Evolutionary conservation across 2,113 vertebrate species (phyloP).

Genomic region (Gnathonemus echidnorhynchus): DNA sequence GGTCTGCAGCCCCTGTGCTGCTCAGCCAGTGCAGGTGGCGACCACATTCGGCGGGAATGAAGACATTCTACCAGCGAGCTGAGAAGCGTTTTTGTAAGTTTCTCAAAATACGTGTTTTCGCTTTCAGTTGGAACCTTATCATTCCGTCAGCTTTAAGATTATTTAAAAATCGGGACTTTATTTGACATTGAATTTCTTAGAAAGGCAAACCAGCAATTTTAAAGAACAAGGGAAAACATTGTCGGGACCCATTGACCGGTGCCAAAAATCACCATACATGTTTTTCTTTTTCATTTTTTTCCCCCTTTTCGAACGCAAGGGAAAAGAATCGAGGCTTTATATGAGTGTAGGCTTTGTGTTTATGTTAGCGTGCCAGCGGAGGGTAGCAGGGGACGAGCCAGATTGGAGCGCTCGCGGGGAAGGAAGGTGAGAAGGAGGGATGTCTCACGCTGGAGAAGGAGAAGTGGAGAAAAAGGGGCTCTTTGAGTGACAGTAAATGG

Average conservation of each 20-base stretch:
- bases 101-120: slow-evolving; percentile 8
- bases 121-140: slow-evolving; percentile 1
- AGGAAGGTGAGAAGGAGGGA: slow-evolving; percentile 24
- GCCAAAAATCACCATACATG: slow-evolving; percentile 34
- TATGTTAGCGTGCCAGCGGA: slow-evolving; percentile 24
- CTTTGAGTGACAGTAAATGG: slow-evolving; percentile 29
- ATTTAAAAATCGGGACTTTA: slow-evolving; percentile 18
- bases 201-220: slow-evolving; percentile 29
- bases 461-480: background rate
- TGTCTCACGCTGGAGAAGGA: background rate
- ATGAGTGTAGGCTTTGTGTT: slow-evolving; percentile 25
- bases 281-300: slow-evolving; percentile 31
- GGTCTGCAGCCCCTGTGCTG: background rate
- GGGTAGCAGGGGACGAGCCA: slow-evolving; percentile 7
- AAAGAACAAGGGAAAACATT: slow-evolving; percentile 33
- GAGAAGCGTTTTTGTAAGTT: background rate
- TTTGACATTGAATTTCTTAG: slow-evolving; percentile 24
- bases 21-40: background rate
- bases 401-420: slow-evolving; percentile 3
- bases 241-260: slow-evolving; percentile 15
- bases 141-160: background rate
- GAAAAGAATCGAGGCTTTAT: slow-evolving; percentile 34
- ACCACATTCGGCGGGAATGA: background rate
- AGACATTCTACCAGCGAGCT: background rate
- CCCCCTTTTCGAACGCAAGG: slow-evolving; percentile 9